phyloP scores from a whole-genome alignment of 2,113 vertebrate genomes.

The Brevimyrus niger region DNA sequence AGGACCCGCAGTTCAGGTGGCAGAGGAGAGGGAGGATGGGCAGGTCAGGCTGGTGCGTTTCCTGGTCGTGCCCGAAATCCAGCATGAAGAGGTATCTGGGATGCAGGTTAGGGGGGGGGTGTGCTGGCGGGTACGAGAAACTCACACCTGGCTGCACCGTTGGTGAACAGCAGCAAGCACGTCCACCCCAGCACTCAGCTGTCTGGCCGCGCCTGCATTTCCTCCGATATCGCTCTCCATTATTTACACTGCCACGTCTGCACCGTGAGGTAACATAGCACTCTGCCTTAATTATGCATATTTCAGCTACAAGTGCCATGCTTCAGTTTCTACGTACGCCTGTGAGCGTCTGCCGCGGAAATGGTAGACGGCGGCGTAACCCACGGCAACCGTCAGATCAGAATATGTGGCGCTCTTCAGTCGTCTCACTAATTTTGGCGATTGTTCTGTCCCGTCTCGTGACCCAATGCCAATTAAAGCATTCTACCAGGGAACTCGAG shows the following conservation, averaged over 20 bases:
- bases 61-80: too few species aligned
- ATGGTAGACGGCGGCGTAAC: not conserved
- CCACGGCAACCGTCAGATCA: constrained; percentile 51
- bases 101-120: too few species aligned
- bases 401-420: not conserved
- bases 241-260: constrained; percentile 60
- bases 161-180: not conserved
- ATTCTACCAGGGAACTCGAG: not conserved
- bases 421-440: not conserved
- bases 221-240: constrained; percentile 69
- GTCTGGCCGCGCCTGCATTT: constrained; percentile 48
- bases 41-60: not conserved
- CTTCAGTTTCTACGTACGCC: constrained; percentile 39
- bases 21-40: not conserved
- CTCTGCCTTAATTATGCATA: constrained; percentile 64
- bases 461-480: not conserved
- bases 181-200: not conserved
- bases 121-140: not conserved
- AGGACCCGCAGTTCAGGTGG: not conserved
- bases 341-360: constrained; percentile 16
- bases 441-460: not conserved
- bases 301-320: constrained; percentile 50
- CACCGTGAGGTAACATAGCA: constrained; percentile 58
- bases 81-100: too few species aligned
- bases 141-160: not conserved